These are phyloP conservation scores for Crossoptilon crossoptilon DNA, from an alignment of 2,797 vertebrate species.

Conservation along the genomic window DNA sequence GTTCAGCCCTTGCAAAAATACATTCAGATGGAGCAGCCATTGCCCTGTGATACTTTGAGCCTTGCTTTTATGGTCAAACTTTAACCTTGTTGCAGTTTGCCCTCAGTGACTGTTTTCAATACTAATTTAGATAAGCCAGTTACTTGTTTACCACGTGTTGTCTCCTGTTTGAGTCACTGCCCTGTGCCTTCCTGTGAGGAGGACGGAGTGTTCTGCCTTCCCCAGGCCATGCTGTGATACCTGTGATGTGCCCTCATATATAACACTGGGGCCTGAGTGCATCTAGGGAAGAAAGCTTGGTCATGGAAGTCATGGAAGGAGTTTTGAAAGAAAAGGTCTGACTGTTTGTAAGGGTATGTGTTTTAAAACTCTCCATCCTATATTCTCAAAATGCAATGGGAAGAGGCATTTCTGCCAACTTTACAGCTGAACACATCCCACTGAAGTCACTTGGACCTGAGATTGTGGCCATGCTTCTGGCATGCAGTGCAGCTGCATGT, in stretches of 20 bases:
- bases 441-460: neutral
- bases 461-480: neutral
- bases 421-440: neutral
- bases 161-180: neutral
- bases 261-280: neutral
- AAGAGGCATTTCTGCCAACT: neutral
- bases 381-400: neutral
- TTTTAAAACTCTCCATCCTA: neutral
- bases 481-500: neutral
- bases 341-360: neutral
- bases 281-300: neutral
- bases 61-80: neutral
- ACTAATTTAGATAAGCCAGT: slow-evolving; percentile 35
- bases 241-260: neutral
- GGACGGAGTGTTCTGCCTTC: neutral
- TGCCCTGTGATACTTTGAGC: neutral
- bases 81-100: slow-evolving; percentile 25
- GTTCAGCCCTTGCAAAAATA: neutral
- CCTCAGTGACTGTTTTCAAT: neutral
- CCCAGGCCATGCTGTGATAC: neutral
- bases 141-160: neutral
- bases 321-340: neutral
- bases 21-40: neutral
- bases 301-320: neutral
- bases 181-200: neutral